A percentile compares a stretch with the other conserved stretches of the same genome.
Conservation (phyloP, 2,113 vertebrate species). For the Paracanthobrama guichenoti region DNA sequence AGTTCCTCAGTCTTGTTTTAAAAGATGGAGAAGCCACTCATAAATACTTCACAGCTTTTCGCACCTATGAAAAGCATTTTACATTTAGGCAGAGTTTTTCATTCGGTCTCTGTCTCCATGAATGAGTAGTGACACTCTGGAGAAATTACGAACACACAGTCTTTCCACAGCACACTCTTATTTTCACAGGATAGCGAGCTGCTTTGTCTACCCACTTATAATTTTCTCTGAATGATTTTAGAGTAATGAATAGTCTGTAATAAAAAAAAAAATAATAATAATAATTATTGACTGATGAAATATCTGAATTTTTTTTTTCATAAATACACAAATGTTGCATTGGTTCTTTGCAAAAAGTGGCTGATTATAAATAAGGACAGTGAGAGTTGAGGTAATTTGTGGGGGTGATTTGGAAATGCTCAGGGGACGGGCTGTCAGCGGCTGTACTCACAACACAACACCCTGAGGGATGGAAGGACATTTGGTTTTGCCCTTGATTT, state of each 20-base stretch:
- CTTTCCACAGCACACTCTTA: conserved; percentile 22
- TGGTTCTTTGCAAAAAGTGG: not conserved
- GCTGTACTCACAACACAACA: conserved; percentile 2
- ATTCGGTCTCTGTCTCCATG: not conserved
- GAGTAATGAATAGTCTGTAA: not conserved
- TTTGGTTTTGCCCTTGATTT: conserved; percentile 28
- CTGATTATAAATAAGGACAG: not conserved
- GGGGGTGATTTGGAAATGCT: conserved; percentile 19
- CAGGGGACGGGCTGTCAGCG: conserved; percentile 14
- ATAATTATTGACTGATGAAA: too few species aligned
- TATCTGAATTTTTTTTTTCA: not conserved
- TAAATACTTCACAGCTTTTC: conserved; percentile 42
- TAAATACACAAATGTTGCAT: not conserved
- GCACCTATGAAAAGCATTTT: conserved; percentile 27
- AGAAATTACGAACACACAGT: conserved; percentile 17
- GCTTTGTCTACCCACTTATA: not conserved
- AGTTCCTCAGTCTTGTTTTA: conserved; percentile 21
- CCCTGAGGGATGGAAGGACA: conserved; percentile 1
- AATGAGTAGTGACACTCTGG: conserved; percentile 38
- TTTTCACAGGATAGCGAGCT: conserved; percentile 8
- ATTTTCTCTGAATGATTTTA: not conserved
- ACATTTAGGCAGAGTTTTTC: conserved; percentile 19
- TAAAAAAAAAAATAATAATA: not conserved
- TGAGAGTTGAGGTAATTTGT: conserved; percentile 17
- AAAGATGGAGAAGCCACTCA: conserved; percentile 17